Base-by-base conservation (phyloP, 2,113 vertebrate genomes). In the Salvelinus namaycush region DNA sequence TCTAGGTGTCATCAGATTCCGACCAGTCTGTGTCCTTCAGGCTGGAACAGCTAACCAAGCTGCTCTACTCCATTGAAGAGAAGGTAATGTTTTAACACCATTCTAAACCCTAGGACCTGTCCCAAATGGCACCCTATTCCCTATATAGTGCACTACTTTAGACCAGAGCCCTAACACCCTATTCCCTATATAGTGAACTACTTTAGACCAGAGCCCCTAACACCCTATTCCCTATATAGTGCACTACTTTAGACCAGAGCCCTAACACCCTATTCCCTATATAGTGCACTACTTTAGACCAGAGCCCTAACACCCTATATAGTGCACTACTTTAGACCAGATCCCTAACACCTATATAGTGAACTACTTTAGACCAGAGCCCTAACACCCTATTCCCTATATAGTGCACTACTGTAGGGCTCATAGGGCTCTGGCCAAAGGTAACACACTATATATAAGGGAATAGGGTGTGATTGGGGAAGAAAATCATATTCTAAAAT, bases 11-110 rank as follows among this genome's bases (percentile, higher is more conserved):
- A 1, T 75, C 86, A 0, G 96, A 97, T 84, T 89, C 90, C 16
- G 92, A 79, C 83, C 93, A 93, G 79, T 93, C 86, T 81, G 87
- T 97, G 75, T 87, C 95, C 62, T 80, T 88, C 75, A 96, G 93
- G 83, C 94, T 99, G 72, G 95, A 95, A 81, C 95, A 97, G 62
- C 87, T 99, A 85, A 96, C 95, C 26, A 95, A 94, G 64, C 89
- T 98, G 60, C 92, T 99, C 67, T 95, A 95, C 83, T 95, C 96
- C n/a, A 94, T 99, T 86, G 97, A 99, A 89, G 97, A 99, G 29
- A 98, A 97, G 97, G 98, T 99, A 89, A 65, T 24, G 16, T 48
- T 48, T 1, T 1, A 8, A 44, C 2, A 18, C 3, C 11, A n/a
- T 29, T 18, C 18, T 29, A 44, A 26, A 27, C 57, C 57, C 12